Base-by-base conservation (phyloP, 2,888 invertebrate genomes). In the Lasioglossum villosulum region DNA sequence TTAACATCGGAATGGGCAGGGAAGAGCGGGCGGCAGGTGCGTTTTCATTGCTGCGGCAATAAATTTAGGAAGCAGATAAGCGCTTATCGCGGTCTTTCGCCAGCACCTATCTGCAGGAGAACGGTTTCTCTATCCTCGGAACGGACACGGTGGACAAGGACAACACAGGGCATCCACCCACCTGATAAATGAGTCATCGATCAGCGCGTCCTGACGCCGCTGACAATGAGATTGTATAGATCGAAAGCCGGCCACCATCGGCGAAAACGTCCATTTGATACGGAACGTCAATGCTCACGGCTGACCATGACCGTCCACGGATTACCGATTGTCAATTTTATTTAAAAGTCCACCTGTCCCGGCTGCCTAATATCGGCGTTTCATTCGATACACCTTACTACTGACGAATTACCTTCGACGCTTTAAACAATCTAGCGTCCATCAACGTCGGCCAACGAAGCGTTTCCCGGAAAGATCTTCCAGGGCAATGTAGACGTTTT, bases 1-100 rank as follows among this genome's bases (percentile, higher is more conserved):
- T 94, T 94, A 94, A 94, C 94, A 94, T 94, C 85, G 93, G 91
- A 94, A 94, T 93, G 92, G 93, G 90, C 91, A 90, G 92, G 90
- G 91, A 91, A 91, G 90, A 91, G 92, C 92, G 92, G 90, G 84
- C 80, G 82, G 87, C 88, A 85, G 90, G 90, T 92, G 93, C 92
- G 93, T 94, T 94, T 94, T 92, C 93, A 91, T 93, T 93, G 93
- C 90, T 88, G 92, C 85, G 90, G 93, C 92, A 92, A 94, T 94
- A 94, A 94, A 94, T 94, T 90, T 90, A 93, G 91, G 90, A 92
- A 91, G 89, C 92, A 93, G 94, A 94, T 94, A 93, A 93, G 94
- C 93, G 92, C 70, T 91, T 94, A 94, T 94, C 93, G 91, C 89
- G 90, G 90, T 92, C 92, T 92, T 92, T 93, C 93, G 92, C 91